Evolutionary conservation across 1,140 invertebrate species (phyloP).

Genomic region (Diorhabda elongata): DNA sequence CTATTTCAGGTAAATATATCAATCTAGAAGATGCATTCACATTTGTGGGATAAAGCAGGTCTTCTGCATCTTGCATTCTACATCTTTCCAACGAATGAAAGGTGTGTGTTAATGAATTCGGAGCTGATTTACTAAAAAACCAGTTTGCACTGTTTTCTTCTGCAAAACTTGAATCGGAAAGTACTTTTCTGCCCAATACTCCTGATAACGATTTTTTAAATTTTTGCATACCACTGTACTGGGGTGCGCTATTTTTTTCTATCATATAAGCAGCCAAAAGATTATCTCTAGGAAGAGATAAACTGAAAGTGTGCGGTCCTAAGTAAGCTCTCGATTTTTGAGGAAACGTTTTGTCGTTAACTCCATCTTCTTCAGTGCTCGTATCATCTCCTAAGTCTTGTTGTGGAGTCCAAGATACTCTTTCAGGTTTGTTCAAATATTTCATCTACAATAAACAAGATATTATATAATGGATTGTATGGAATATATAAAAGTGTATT

Average conservation of each 20-base stretch:
- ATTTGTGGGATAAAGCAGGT: slow-evolving; percentile 19
- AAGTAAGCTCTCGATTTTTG: slow-evolving; percentile 13
- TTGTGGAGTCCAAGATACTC: slow-evolving; percentile 69
- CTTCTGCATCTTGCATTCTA: slow-evolving; percentile 25
- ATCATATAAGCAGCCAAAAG: slow-evolving; percentile 45
- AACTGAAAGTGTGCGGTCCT: slow-evolving; percentile 64
- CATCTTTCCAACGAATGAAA: slow-evolving; percentile 40
- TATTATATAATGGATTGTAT: too few relatives aligned
- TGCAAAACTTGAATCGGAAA: slow-evolving; percentile 39
- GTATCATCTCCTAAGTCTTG: slow-evolving; percentile 68
- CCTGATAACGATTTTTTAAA: slow-evolving; percentile 65
- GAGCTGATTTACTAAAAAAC: slow-evolving; percentile 72
- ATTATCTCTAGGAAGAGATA: slow-evolving; percentile 65
- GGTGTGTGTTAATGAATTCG: slow-evolving; percentile 69
- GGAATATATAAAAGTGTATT: too few relatives aligned
- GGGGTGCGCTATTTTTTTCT: slow-evolving; percentile 42
- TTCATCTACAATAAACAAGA: slow-evolving; percentile 6
- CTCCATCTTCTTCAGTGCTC: slow-evolving; percentile 57
- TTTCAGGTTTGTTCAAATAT: slow-evolving; percentile 13
- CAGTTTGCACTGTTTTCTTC: slow-evolving; percentile 58
- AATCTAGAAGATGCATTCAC: slow-evolving; percentile 58
- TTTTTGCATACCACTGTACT: slow-evolving; percentile 64
- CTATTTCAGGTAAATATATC: slow-evolving; percentile 74
- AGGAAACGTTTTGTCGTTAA: slow-evolving; percentile 31
- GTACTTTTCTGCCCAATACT: slow-evolving; percentile 51